These are phyloP conservation scores for Aphidius gifuensis DNA, from an alignment of 1,140 invertebrate species.

Conservation along the genomic window DNA sequence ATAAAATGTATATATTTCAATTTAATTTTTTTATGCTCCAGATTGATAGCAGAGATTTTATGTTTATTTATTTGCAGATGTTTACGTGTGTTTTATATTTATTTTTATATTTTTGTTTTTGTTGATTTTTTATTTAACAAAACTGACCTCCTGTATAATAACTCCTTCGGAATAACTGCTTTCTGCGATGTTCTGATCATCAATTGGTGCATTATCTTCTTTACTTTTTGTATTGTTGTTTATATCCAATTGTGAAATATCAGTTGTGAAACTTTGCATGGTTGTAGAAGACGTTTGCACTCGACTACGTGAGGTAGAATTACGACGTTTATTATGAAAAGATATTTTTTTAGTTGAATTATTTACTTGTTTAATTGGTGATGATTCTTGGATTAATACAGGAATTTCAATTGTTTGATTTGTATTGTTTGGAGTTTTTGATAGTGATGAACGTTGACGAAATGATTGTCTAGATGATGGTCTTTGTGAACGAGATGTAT, in stretches of 20 bases:
- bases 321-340: constrained; percentile 13
- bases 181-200: constrained; percentile 24
- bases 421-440: neutral
- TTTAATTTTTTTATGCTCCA: constrained; percentile 1
- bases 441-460: neutral
- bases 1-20: neutral
- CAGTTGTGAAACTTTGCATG: constrained; percentile 33
- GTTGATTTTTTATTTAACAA: constrained; percentile 13
- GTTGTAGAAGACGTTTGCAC: constrained; percentile 22
- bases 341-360: neutral
- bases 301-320: constrained; percentile 16
- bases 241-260: constrained; percentile 5
- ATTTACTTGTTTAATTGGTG: neutral
- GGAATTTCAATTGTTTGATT: neutral
- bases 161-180: constrained; percentile 6
- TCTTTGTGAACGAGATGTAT: neutral
- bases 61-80: constrained; percentile 12
- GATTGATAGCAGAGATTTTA: neutral
- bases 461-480: constrained; percentile 2
- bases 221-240: constrained; percentile 15
- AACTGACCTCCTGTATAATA: constrained; percentile 25
- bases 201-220: neutral
- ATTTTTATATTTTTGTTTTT: constrained; percentile 4
- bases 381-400: neutral
- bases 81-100: too few relatives aligned